A percentile compares a stretch with the other conserved stretches of the same genome.
Evolutionary conservation across 30 jellyfish, hydroid and myxozoan species (phyloP).

Genomic region (Pelagia noctiluca): DNA sequence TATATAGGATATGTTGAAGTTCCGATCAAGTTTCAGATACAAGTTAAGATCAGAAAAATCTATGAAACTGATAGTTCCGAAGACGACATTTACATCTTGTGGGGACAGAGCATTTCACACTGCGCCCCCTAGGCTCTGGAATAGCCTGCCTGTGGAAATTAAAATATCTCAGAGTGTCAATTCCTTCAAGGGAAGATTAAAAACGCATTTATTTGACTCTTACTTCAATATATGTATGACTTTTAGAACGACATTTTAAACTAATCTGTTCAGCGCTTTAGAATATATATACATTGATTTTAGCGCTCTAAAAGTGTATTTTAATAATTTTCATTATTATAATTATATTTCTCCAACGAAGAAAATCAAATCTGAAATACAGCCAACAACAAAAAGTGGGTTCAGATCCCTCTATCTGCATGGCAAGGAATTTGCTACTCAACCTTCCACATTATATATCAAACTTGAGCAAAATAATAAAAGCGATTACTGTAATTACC

Average conservation of each 20-base stretch:
- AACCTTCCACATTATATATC: neutral
- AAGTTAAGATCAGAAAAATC: neutral
- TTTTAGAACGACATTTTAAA: neutral
- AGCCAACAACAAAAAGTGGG: neutral
- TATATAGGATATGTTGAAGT: conserved; percentile 49
- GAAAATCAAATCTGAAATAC: neutral
- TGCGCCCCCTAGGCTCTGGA: conserved; percentile 44
- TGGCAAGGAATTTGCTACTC: neutral
- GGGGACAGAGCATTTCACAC: conserved; percentile 21
- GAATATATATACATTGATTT: conserved; percentile 35
- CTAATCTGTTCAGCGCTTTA: conserved; percentile 49
- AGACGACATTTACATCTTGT: conserved; percentile 28
- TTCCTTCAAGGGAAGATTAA: conserved; percentile 16
- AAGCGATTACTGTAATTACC: conserved; percentile 27
- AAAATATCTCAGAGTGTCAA: conserved; percentile 50
- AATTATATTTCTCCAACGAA: neutral
- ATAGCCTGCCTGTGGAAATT: conserved; percentile 48
- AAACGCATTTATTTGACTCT: conserved; percentile 16
- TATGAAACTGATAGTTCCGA: conserved; percentile 5
- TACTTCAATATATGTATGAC: conserved; percentile 17
- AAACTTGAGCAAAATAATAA: neutral
- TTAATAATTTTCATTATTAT: too few species aligned
- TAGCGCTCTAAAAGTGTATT: neutral
- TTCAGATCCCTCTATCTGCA: neutral
- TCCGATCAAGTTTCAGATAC: conserved; percentile 25